Base-by-base conservation (phyloP, 2,797 vertebrate genomes). In the Tragelaphus oryx region DNA sequence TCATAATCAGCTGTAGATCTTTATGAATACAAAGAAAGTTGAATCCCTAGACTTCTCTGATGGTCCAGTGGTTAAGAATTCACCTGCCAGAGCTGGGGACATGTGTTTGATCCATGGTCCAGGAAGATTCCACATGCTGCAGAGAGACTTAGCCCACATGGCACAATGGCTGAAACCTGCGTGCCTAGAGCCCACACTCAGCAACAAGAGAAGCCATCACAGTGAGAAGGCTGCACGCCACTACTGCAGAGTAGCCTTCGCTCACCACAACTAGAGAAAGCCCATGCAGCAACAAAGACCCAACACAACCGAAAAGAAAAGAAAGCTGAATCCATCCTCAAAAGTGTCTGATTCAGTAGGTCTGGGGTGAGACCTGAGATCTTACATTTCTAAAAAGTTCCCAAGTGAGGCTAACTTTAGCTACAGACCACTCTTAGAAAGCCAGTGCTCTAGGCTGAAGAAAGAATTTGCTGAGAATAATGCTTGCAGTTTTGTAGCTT, bases 241-340 rank as follows among this genome's bases (percentile, higher is more conserved):
- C n/a, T 33, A 18, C 62, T 3, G 10, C 20, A 12, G 20, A 71
- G 33, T 5, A 22, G 5, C 65, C 20, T 8, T 33, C 0, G 1
- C 5, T 71, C 9, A 12, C 9, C 10, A 2, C 33, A 41, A 12
- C 33, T 1, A 12, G 33, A 41, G 20, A 5, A 10, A 41, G 33
- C 65, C 65, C 65, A 33, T 3, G 33, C 65, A 22, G 65, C 33
- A 41, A 0, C 10, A 2, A 71, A 71, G 33, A 37, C 65, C 65
- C 65, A 6, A 6, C 33, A 13, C 33, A 41, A 7, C 33, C 11
- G 14, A 4, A 62, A n/a, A 30, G 59, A 62, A n/a, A 2, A 30
- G 59, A 62, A n/a, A 2, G 60, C 30, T 33, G 30, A 65, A 8
- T 9, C 60, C 8, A 7, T 28, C 46, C 41, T 65, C 12, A 12